phyloP scores from a whole-genome alignment of 2,113 vertebrate species.

The Isurus oxyrinchus region DNA sequence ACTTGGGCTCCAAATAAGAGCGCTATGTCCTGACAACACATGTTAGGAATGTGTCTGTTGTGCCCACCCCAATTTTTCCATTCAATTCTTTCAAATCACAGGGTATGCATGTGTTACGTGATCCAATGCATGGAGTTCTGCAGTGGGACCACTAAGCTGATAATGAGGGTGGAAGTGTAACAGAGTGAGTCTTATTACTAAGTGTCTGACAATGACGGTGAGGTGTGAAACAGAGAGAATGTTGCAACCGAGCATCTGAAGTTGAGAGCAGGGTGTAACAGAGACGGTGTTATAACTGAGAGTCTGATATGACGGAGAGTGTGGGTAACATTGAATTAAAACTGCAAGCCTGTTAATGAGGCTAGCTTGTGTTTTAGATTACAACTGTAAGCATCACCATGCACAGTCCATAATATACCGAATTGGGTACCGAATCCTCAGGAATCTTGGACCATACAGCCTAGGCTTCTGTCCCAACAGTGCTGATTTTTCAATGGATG shows the following conservation, averaged over 20 bases:
- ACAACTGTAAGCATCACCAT: background rate
- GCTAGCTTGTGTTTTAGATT: background rate
- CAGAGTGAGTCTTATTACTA: background rate
- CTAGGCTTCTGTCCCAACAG: background rate
- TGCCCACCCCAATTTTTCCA: background rate
- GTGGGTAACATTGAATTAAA: background rate
- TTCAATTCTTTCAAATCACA: background rate
- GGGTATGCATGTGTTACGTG: background rate
- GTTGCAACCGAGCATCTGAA: background rate
- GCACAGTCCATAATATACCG: background rate
- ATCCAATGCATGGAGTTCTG: background rate
- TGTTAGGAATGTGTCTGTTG: background rate
- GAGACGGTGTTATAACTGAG: background rate
- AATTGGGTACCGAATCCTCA: background rate
- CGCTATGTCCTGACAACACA: background rate
- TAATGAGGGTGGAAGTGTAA: conserved; percentile 16
- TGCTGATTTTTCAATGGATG: background rate
- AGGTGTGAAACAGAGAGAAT: background rate
- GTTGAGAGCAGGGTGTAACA: background rate
- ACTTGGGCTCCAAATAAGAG: background rate
- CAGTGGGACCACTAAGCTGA: background rate
- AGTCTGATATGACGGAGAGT: background rate
- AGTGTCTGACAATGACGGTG: background rate
- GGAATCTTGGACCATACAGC: background rate
- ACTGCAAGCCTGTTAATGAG: background rate